These are phyloP conservation scores for Mungos mungo DNA, from an alignment of 2,113 vertebrate genomes.

Conservation along the genomic window DNA sequence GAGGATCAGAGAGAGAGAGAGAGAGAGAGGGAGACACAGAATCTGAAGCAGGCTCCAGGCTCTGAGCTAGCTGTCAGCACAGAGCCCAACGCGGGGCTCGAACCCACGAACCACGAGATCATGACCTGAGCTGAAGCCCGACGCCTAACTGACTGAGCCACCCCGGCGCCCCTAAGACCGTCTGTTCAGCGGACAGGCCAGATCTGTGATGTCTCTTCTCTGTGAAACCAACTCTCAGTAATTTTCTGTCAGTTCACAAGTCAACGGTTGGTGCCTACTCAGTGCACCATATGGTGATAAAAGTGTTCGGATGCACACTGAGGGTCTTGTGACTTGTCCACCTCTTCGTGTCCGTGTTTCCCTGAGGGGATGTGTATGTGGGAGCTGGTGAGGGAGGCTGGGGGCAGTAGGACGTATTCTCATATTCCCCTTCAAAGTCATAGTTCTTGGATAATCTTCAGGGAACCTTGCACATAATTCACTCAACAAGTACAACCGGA, in stretches of 20 bases:
- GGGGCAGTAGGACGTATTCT: neutral
- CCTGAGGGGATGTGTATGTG: neutral
- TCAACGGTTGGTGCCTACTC: conserved; percentile 18
- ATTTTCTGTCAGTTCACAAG: neutral
- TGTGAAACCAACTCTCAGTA: neutral
- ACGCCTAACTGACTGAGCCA: too few relatives aligned
- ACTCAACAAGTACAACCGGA: neutral
- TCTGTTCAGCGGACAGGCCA: neutral
- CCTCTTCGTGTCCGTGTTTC: neutral
- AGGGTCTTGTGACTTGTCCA: neutral
- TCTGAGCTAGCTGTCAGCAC: too few relatives aligned
- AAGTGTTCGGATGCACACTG: neutral
- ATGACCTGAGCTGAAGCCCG: too few relatives aligned
- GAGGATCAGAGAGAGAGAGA: too few relatives aligned
- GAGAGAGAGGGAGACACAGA: too few relatives aligned
- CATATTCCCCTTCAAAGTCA: neutral
- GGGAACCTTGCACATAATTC: neutral
- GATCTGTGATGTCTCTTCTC: neutral
- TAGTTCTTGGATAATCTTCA: neutral
- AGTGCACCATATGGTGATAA: neutral
- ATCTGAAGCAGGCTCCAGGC: too few relatives aligned
- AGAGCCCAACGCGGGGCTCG: too few relatives aligned
- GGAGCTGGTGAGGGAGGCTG: fast-evolving
- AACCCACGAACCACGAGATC: too few relatives aligned
- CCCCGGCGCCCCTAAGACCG: neutral